phyloP scores from a whole-genome alignment of 1,140 invertebrate species.

The Thaumetopoea pityocampa region DNA sequence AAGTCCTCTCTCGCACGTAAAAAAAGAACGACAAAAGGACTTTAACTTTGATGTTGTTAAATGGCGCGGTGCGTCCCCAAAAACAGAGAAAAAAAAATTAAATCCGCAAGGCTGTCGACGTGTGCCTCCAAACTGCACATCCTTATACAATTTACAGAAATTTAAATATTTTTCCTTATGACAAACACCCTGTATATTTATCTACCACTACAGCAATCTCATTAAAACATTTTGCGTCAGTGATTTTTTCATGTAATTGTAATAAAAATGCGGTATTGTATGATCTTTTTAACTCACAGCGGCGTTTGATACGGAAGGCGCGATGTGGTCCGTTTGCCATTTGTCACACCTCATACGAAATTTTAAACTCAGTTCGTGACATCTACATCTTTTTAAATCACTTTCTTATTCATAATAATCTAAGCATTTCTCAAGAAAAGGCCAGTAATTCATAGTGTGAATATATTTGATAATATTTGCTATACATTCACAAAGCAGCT shows the following conservation, averaged over 20 bases:
- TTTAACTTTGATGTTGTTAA: constrained; percentile 34
- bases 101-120: constrained; percentile 34
- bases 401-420: no score
- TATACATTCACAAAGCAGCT: constrained; percentile 12
- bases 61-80: constrained; percentile 40
- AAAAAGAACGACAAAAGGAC: constrained; percentile 36
- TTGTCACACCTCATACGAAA: constrained; percentile 33
- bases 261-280: no score
- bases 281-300: no score
- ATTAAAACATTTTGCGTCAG: no score
- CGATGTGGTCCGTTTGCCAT: constrained; percentile 33
- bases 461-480: constrained; percentile 6
- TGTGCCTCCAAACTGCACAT: constrained; percentile 21
- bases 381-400: constrained; percentile 9
- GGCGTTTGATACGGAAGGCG: no score
- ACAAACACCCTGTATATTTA: no score
- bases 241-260: no score
- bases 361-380: constrained; percentile 19
- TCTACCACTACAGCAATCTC: no score
- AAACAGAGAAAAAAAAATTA: constrained; percentile 38
- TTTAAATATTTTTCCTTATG: no score
- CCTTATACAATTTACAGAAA: neutral
- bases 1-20: constrained; percentile 27
- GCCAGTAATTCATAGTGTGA: constrained; percentile 4
- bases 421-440: constrained; percentile 2